Evolutionary conservation across 2,797 vertebrate species (phyloP).

Genomic region (Uromys caudimaculatus): DNA sequence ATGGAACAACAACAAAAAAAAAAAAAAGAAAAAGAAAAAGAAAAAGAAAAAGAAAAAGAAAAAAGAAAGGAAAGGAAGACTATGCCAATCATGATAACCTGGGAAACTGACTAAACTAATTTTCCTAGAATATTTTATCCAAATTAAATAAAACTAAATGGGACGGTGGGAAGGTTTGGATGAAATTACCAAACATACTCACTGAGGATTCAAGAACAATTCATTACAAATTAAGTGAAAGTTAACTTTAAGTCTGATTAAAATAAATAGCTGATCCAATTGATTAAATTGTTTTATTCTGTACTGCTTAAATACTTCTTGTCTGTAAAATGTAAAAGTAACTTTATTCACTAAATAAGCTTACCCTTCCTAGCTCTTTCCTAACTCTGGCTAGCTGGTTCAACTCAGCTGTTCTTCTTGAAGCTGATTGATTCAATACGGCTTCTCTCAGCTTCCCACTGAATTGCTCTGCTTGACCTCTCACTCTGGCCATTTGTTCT

Average conservation of each 20-base stretch:
- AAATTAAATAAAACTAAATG: neutral
- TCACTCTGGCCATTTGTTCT: too few relatives aligned
- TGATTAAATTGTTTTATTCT: slow-evolving; percentile 17
- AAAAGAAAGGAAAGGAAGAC: neutral
- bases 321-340: neutral
- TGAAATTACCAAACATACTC: slow-evolving; percentile 8
- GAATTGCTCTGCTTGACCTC: too few relatives aligned
- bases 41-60: too few relatives aligned
- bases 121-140: neutral
- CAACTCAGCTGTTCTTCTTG: neutral
- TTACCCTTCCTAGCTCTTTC: neutral
- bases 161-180: neutral
- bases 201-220: neutral
- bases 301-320: slow-evolving; percentile 23
- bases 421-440: neutral
- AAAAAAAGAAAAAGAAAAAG: neutral
- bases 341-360: neutral
- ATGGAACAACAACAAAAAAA: neutral
- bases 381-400: neutral
- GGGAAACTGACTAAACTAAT: neutral
- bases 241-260: slow-evolving; percentile 49
- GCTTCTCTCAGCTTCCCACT: too few relatives aligned
- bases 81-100: neutral
- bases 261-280: neutral
- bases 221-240: slow-evolving; percentile 30